A percentile compares a stretch with the other conserved stretches of the same genome.
Conservation (phyloP, 2,888 invertebrate species). For the Drosophila subquinaria region DNA sequence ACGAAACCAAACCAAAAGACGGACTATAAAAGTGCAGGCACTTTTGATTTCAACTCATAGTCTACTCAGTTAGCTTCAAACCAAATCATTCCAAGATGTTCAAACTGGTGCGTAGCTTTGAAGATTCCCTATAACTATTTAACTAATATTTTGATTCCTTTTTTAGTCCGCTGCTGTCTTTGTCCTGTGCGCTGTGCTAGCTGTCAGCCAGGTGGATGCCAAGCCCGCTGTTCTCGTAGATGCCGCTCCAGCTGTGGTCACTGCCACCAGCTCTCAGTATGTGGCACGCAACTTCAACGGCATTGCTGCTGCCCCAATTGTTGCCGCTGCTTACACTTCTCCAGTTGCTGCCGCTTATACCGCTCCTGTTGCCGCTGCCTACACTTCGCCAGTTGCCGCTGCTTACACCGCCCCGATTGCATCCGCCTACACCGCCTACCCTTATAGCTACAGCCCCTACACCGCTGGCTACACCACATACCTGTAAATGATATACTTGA, state of each 20-base stretch:
- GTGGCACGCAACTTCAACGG: slow-evolving; percentile 88
- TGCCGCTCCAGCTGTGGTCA: slow-evolving; percentile 85
- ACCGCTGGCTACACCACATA: slow-evolving; percentile 61
- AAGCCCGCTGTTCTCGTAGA: slow-evolving; percentile 84
- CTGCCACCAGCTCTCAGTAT: slow-evolving; percentile 88
- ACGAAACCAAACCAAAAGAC: slow-evolving; percentile 12
- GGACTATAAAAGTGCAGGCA: slow-evolving; percentile 74
- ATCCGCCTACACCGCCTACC: slow-evolving; percentile 55
- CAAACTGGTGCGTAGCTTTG: slow-evolving; percentile 69
- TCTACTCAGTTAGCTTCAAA: slow-evolving; percentile 65
- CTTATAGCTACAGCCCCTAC: slow-evolving; percentile 45
- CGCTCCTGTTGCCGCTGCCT: slow-evolving; percentile 74
- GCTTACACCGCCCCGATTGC: slow-evolving; percentile 46
- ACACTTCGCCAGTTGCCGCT: slow-evolving; percentile 65
- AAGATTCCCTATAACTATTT: neutral
- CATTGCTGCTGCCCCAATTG: slow-evolving; percentile 85
- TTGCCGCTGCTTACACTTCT: slow-evolving; percentile 67
- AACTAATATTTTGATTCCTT: slow-evolving; percentile 8
- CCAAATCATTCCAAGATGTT: slow-evolving; percentile 75
- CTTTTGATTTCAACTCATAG: slow-evolving; percentile 49
- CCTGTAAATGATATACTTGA: slow-evolving; percentile 32
- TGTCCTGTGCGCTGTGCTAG: slow-evolving; percentile 83
- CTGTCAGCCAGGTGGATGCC: slow-evolving; percentile 86
- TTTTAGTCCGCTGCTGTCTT: slow-evolving; percentile 83
- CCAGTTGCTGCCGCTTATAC: slow-evolving; percentile 69